These are phyloP conservation scores for Crenuchus spilurus DNA, from an alignment of 2,797 vertebrate species.

Conservation along the genomic window DNA sequence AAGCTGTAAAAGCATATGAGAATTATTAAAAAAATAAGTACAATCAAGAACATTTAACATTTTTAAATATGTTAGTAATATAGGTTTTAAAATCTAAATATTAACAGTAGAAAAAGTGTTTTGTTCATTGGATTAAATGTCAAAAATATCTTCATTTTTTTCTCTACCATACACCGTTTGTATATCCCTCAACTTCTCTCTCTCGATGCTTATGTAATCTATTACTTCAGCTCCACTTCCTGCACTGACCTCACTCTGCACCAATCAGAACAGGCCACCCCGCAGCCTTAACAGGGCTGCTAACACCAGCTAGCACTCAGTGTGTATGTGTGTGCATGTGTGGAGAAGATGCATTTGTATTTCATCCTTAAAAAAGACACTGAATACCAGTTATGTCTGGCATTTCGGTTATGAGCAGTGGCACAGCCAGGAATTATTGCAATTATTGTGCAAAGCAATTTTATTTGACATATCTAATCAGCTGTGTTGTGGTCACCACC, in stretches of 20 bases:
- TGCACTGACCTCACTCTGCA: slow-evolving; percentile 44
- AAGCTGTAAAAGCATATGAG: no score
- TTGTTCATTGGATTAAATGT: no score
- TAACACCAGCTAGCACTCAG: slow-evolving; percentile 15
- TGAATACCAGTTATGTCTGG: neutral
- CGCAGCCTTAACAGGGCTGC: slow-evolving; percentile 13
- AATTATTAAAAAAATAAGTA: no score
- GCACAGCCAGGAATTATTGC: no score
- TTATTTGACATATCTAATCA: no score
- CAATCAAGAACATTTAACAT: no score
- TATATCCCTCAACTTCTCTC: neutral
- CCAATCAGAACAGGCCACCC: slow-evolving; percentile 30
- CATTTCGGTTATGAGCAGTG: neutral
- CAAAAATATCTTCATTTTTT: neutral
- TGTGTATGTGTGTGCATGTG: neutral
- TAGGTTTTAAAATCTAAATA: no score
- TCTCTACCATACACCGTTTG: neutral
- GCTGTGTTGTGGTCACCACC: no score
- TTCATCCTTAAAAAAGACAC: neutral
- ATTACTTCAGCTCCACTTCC: slow-evolving; percentile 59
- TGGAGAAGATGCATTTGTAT: neutral
- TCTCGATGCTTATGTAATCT: slow-evolving; percentile 59
- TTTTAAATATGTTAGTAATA: no score
- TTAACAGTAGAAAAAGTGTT: no score
- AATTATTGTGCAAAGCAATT: no score